Evolutionary conservation across 1,140 invertebrate genomes (phyloP).

Genomic region (Trissolcus basalis): DNA sequence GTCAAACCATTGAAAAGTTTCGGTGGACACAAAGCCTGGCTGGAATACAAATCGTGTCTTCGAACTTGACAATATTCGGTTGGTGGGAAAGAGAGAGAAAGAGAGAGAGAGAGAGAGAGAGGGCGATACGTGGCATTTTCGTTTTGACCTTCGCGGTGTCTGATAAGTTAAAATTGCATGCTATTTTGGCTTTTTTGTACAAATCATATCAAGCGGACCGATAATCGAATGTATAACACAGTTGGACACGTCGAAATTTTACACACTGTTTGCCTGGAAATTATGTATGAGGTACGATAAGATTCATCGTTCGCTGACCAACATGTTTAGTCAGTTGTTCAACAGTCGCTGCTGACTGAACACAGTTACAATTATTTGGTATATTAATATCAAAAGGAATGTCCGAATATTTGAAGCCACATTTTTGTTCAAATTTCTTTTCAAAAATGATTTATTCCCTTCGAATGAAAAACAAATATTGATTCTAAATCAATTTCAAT

Average conservation of each 20-base stretch:
- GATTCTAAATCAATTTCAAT: too few species aligned
- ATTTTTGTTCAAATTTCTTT: too few species aligned
- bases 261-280: constrained; percentile 36
- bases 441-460: too few species aligned
- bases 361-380: constrained; percentile 28
- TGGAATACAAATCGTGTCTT: constrained; percentile 66
- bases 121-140: constrained; percentile 28
- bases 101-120: neutral
- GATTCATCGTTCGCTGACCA: constrained; percentile 59
- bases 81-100: constrained; percentile 4
- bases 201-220: constrained; percentile 38
- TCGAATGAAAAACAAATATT: too few species aligned
- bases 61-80: constrained; percentile 38
- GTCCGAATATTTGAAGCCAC: constrained; percentile 20
- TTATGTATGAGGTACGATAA: constrained; percentile 46
- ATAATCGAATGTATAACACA: constrained; percentile 44
- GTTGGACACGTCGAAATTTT: constrained; percentile 39
- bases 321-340: constrained; percentile 63
- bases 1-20: constrained; percentile 51
- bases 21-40: constrained; percentile 25
- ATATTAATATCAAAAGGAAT: constrained; percentile 14
- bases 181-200: constrained; percentile 29
- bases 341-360: constrained; percentile 42
- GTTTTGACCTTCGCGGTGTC: constrained; percentile 52
- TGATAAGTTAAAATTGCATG: constrained; percentile 53